These are phyloP conservation scores for Dioctria linearis DNA, from an alignment of 2,888 invertebrate species.

Conservation along the genomic window DNA sequence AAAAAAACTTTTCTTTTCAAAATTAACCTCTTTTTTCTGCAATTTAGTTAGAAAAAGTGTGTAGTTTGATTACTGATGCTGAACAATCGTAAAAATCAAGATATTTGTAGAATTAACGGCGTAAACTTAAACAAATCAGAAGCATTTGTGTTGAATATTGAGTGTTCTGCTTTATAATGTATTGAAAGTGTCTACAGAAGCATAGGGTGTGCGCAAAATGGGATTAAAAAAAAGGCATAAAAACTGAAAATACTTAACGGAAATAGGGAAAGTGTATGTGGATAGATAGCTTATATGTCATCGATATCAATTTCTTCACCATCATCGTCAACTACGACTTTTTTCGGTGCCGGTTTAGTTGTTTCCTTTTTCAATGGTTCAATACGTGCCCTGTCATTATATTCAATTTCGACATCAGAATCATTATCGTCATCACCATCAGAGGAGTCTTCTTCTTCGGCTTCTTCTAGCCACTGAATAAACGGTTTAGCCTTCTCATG, in stretches of 20 bases:
- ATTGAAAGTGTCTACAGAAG: slow-evolving; percentile 21
- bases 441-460: slow-evolving; percentile 93
- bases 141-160: background rate
- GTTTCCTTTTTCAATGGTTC: slow-evolving; percentile 79
- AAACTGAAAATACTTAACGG: background rate
- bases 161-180: background rate
- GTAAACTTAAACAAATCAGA: background rate
- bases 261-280: background rate
- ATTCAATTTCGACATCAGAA: slow-evolving; percentile 84
- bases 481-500: slow-evolving; percentile 93
- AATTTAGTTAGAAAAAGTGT: slow-evolving; percentile 10
- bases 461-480: slow-evolving; percentile 97
- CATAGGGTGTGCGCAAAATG: slow-evolving; percentile 3
- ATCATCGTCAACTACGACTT: slow-evolving; percentile 76
- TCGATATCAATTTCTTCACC: slow-evolving; percentile 92
- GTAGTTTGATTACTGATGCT: slow-evolving; percentile 16
- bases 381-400: slow-evolving; percentile 88
- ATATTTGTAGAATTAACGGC: background rate
- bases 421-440: slow-evolving; percentile 74
- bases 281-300: slow-evolving; percentile 79
- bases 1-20: slow-evolving; percentile 5
- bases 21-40: slow-evolving; percentile 14
- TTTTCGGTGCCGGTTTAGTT: slow-evolving; percentile 69
- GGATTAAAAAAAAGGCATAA: background rate
- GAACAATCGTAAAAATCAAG: background rate